Evolutionary conservation across 2,113 vertebrate species (phyloP), one percentile per base, ranked within the genome.

Genomic region (Rhinoderma darwinii): DNA sequence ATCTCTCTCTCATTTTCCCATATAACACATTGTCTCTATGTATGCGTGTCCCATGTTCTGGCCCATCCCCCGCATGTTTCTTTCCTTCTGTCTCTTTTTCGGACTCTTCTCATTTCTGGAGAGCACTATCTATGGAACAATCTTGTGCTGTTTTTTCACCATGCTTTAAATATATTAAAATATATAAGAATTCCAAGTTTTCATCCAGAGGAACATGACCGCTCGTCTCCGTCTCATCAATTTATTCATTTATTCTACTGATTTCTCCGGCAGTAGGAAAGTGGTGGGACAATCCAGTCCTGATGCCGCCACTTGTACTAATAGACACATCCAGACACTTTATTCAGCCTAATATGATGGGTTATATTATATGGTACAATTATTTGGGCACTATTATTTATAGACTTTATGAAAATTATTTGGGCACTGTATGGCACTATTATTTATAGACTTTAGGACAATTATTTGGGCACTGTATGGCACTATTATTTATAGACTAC

Each of bases 81-180:
- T 66, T 50, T 59, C 84, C 54, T 75, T 22, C 72, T 32, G 83
- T 84, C 83, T 74, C 70, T 84, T 84, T 44, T 75, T 56, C 37
- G 5, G 82, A 66, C 54, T 50, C 74, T 14, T 81, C 70, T 70
- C 59, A 30, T 54, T 80, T 47, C 39, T 30, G 78, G 50, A 81
- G 68, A 82, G 68, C 79, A 61, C 86, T 47, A 68, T 87, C 70
- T 87, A 75, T 82, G 70, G 47, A 82, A 74, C 68, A 75, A 81
- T 73, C 68, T 82, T 43, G 78, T 87, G 86, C 70, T 87, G 68
- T 86, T 72, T 82, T 63, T 50, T 86, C 85, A 81, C 61, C 79
- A 87, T 82, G 86, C 86, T 87, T 87, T 87, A 82, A 87, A 87
- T 87, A 87, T 87, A 87, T 75, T 87, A 87, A 87, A 87, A 82